Evolutionary conservation across 2,113 vertebrate genomes (phyloP).

Genomic region (Sebastes fasciatus): DNA sequence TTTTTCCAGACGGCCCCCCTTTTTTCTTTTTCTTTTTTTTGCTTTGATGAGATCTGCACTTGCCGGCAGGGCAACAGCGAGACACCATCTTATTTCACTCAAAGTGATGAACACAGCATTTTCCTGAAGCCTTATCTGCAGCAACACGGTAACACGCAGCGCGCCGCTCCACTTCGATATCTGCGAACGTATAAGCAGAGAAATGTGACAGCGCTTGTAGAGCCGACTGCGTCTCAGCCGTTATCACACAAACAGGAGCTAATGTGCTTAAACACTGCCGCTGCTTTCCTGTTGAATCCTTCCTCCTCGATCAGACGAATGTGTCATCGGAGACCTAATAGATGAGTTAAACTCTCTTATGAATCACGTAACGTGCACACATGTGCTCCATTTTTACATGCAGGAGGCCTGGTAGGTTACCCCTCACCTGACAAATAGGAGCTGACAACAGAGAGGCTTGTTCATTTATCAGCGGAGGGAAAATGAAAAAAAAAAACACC

Average conservation of each 20-base stretch:
- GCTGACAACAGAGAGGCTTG: conserved; percentile 50
- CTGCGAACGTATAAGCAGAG: conserved; percentile 37
- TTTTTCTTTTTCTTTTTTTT: background rate
- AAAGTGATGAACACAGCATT: conserved; percentile 65
- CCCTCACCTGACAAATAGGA: conserved; percentile 59
- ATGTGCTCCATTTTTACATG: conserved; percentile 31
- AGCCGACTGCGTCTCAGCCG: conserved; percentile 7
- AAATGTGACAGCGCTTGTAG: conserved; percentile 43
- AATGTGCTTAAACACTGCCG: conserved; percentile 42
- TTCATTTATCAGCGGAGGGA: conserved; percentile 67
- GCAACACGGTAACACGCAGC: conserved; percentile 46
- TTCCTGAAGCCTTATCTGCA: conserved; percentile 70
- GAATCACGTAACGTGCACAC: conserved; percentile 34
- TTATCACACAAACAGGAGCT: conserved; percentile 46
- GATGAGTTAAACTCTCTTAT: conserved; percentile 39
- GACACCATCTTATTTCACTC: conserved; percentile 52
- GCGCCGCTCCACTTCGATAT: conserved; percentile 44
- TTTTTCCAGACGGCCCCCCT: conserved; percentile 5
- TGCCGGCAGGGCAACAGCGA: conserved; percentile 40
- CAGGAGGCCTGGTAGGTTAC: conserved; percentile 44
- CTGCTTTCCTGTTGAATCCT: conserved; percentile 20
- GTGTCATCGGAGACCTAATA: conserved; percentile 34
- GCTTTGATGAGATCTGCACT: conserved; percentile 44
- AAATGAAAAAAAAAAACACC: conserved; percentile 1
- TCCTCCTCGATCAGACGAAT: conserved; percentile 27